phyloP scores from a whole-genome alignment of 2,797 vertebrate species.

The Pseudochirops corinnae region DNA sequence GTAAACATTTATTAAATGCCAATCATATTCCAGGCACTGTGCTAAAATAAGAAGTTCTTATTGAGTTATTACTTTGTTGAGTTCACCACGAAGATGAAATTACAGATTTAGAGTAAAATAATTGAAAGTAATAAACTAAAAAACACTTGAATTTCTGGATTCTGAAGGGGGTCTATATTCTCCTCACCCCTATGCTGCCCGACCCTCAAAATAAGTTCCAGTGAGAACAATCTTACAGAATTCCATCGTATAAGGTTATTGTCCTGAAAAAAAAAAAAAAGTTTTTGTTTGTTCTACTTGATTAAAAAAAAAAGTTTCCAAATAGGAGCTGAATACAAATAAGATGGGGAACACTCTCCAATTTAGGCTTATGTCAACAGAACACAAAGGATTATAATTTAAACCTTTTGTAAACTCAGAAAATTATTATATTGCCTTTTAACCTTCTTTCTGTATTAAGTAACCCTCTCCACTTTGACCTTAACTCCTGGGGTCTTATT shows the following conservation, averaged over 20 bases:
- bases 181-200: not conserved
- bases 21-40: not conserved
- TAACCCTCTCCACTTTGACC: slow-evolving; percentile 15
- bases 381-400: slow-evolving; percentile 6
- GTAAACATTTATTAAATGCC: not conserved
- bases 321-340: not conserved
- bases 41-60: not conserved
- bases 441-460: slow-evolving; percentile 24
- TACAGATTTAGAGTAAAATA: not conserved
- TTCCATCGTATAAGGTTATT: slow-evolving; percentile 49
- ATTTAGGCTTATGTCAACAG: slow-evolving; percentile 36
- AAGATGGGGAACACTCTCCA: not conserved
- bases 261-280: slow-evolving; percentile 28
- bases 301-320: slow-evolving; percentile 47
- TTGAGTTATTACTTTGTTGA: not conserved
- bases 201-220: not conserved
- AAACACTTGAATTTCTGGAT: not conserved
- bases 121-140: not conserved
- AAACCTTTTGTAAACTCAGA: slow-evolving; percentile 30
- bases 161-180: not conserved
- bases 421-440: slow-evolving; percentile 31
- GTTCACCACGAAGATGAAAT: not conserved
- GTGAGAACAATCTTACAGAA: slow-evolving; percentile 34
- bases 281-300: slow-evolving; percentile 44
- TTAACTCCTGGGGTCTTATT: slow-evolving; percentile 41